Base-by-base conservation (phyloP, 2,888 invertebrate species). In the Dicycla oo region DNA sequence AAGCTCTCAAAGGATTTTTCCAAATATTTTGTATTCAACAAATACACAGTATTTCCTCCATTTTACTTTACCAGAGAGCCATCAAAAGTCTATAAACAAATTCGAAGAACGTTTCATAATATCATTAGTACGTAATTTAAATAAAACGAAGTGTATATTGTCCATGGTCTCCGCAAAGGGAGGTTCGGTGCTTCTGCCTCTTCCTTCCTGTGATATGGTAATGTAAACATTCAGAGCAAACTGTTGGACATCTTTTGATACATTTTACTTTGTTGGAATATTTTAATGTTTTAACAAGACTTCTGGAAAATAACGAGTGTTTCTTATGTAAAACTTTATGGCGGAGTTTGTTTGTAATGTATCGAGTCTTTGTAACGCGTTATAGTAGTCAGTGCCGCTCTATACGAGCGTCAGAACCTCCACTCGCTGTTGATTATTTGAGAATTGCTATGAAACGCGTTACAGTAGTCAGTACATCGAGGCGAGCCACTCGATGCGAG, bases 201-300 rank as follows among this genome's bases (percentile, higher is more conserved):
- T 80, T 82, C 85, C 77, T 84, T 83, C 82, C 85, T 67, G 45
- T 69, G 82, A 83, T 83, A 86, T 84, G 86, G 65, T 80, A 83
- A 87, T 85, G 73, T 54, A n/a, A 18, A 69, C 73, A 49, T 74
- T 75, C 57, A 38, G 63, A 73, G 73, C 67, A 69, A 71, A 72
- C 65, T 71, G 61, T 54, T 43, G 34, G 60, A 70, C 69, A 73
- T 79, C 56, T 76, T 84, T 73, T 80, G 71, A 83, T 77, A 82
- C 51, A 80, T 78, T 80, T 60, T 72, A 73, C 61, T 72, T 74
- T 61, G 69, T 69, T 40, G 13, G 61, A 73, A 66, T 75, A 49
- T 60, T 75, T 57, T 45, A 74, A 26, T 70, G 58, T 70, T 76
- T 58, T 70, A 62, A 70, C 51, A 69, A 70, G 51, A n/a, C 15